phyloP scores from a whole-genome alignment of 2,888 invertebrate genomes.

The Caenorhabditis afra region DNA sequence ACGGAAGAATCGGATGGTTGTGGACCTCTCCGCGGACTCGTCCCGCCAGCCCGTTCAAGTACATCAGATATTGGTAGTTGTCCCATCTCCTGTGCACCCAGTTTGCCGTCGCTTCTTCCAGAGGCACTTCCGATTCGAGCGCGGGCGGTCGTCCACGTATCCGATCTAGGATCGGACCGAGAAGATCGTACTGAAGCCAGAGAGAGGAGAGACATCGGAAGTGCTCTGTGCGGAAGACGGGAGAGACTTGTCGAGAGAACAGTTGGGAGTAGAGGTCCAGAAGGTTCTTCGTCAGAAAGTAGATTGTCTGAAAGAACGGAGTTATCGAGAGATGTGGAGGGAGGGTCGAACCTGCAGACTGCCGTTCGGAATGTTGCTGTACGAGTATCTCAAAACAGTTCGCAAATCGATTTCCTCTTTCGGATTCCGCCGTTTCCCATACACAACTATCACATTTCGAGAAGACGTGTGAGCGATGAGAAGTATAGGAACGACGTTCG shows the following conservation, averaged over 20 bases:
- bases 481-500: slow-evolving; percentile 24
- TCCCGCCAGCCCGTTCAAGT: slow-evolving; percentile 85
- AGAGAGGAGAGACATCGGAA: slow-evolving; percentile 36
- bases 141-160: neutral
- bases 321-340: neutral
- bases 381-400: slow-evolving; percentile 47
- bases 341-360: slow-evolving; percentile 27
- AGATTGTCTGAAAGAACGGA: slow-evolving; percentile 35
- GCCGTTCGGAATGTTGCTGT: slow-evolving; percentile 52
- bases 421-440: slow-evolving; percentile 20
- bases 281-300: slow-evolving; percentile 47
- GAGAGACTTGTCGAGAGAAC: slow-evolving; percentile 27
- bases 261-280: slow-evolving; percentile 49
- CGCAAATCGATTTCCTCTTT: slow-evolving; percentile 46
- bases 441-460: slow-evolving; percentile 29
- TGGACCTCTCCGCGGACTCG: slow-evolving; percentile 84
- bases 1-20: slow-evolving; percentile 95
- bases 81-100: slow-evolving; percentile 92
- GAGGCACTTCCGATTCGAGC: neutral
- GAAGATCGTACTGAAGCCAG: slow-evolving; percentile 49
- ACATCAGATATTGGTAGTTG: slow-evolving; percentile 93
- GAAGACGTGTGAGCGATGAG: slow-evolving; percentile 21
- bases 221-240: slow-evolving; percentile 31
- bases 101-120: slow-evolving; percentile 79
- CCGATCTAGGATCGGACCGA: slow-evolving; percentile 34